A percentile compares a stretch with the other conserved stretches of the same genome.
phyloP scores from a whole-genome alignment of 2,113 vertebrate genomes.

The Cyanoramphus novaezelandiae region DNA sequence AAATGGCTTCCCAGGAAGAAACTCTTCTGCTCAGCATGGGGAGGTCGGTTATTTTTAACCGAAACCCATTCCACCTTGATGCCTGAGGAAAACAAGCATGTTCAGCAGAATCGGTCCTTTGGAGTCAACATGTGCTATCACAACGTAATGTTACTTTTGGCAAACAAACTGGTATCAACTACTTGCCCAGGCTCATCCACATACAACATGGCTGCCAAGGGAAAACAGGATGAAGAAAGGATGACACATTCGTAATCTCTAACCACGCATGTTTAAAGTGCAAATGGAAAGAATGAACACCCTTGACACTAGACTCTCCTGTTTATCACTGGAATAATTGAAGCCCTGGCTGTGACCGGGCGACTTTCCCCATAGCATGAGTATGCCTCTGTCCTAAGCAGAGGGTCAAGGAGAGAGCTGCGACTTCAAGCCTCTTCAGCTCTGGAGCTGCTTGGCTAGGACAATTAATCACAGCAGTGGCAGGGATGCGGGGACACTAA shows the following conservation, averaged over 20 bases:
- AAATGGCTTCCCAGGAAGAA: slow-evolving; percentile 18
- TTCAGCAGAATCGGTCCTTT: slow-evolving; percentile 5
- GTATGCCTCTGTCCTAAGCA: background rate
- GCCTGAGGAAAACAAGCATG: slow-evolving; percentile 1
- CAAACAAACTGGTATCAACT: slow-evolving; percentile 36
- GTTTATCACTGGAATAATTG: background rate
- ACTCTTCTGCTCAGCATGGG: background rate
- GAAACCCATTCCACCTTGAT: background rate
- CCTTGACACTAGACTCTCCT: slow-evolving; percentile 1
- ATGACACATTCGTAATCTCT: slow-evolving; percentile 50
- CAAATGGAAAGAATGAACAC: slow-evolving; percentile 41
- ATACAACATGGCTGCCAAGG: slow-evolving; percentile 27
- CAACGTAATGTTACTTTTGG: slow-evolving; percentile 1
- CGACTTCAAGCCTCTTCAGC: background rate
- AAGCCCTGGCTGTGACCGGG: background rate
- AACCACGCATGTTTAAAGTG: slow-evolving; percentile 4
- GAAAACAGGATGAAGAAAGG: slow-evolving; percentile 49
- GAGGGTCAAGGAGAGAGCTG: background rate
- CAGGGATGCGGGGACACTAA: background rate
- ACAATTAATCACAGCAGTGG: background rate
- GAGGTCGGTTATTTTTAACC: slow-evolving; percentile 21
- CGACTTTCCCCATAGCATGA: background rate
- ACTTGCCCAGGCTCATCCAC: slow-evolving; percentile 41
- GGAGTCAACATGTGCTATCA: background rate
- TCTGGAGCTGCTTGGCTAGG: background rate